Base-by-base conservation (phyloP, 1,140 invertebrate species). In the Tachypleus tridentatus region DNA sequence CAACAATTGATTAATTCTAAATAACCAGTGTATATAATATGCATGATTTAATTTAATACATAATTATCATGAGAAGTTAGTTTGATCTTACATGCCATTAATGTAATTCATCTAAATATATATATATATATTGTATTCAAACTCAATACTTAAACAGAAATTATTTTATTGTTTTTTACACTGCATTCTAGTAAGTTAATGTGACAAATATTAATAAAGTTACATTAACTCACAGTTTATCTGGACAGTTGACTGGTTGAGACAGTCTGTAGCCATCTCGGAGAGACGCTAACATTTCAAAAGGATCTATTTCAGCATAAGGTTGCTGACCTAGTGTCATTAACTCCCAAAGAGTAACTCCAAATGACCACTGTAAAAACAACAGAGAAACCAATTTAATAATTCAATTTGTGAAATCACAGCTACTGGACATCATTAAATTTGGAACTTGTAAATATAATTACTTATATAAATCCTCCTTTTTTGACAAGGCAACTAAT, bases 301-400 rank as follows among this genome's bases (percentile, higher is more conserved):
- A 93, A 56, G 91, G 87, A 77, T 95, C 91, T 49, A 97, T 85
- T 74, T 97, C 91, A 5, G 86, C 81, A 72, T 91, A 90, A 0
- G 93, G 93, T 70, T 91, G 84, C 67, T 91, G 86, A 47, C 87
- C 92, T 65, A 95, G 78, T 1, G 92, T 96, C 67, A 91, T 87
- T 73, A 97, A 76, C 77, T 98, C 94, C 94, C 94, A 98, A 59
- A 97, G 79, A 51, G 93, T 83, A 51, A 97, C 89, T 48, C 93
- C 94, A 80, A 95, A 87, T 6, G 91, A 85, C 93, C 93, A 97
- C 89, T 93, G 76, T 64, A 81, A 81, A 60, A 70, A 73, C 60
- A 56, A 29, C 29, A 29, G 29, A 29, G 29, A 29, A 29, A 29
- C 29, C 29, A 29, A 29, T 29, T 29, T 29, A 29, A 29, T 29